phyloP scores from a whole-genome alignment of 2,888 invertebrate genomes.

The Cyrtodaria siliqua region DNA sequence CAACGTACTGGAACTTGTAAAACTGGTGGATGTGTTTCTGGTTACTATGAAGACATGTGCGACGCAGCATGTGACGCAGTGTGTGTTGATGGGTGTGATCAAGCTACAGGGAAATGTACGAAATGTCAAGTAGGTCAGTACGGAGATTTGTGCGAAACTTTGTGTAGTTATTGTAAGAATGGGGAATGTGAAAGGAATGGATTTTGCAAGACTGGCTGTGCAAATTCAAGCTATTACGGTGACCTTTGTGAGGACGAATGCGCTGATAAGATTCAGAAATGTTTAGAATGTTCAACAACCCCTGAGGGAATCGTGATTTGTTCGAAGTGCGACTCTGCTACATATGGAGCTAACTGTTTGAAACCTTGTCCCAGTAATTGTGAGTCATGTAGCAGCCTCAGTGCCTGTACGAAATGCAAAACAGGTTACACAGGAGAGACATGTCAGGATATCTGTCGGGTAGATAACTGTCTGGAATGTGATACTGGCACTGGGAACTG shows the following conservation, averaged over 20 bases:
- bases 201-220: conserved; percentile 37
- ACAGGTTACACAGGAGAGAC: conserved; percentile 26
- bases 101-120: conserved; percentile 24
- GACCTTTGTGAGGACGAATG: conserved; percentile 42
- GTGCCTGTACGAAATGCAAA: conserved; percentile 42
- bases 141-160: conserved; percentile 27
- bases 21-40: conserved; percentile 11
- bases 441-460: conserved; percentile 25
- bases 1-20: background rate
- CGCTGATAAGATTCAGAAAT: conserved; percentile 16
- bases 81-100: conserved; percentile 15
- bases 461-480: conserved; percentile 38
- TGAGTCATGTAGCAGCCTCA: conserved; percentile 18
- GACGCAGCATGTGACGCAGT: conserved; percentile 10
- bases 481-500: conserved; percentile 18
- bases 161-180: conserved; percentile 30
- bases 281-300: conserved; percentile 38
- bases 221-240: conserved; percentile 34
- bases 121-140: conserved; percentile 16
- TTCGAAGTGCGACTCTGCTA: conserved; percentile 27
- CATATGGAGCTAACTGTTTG: conserved; percentile 36
- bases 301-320: conserved; percentile 12
- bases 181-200: conserved; percentile 42
- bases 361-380: conserved; percentile 45
- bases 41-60: conserved; percentile 35